Evolutionary conservation across 2,113 vertebrate species (phyloP), one percentile per base, ranked within the genome.

Genomic region (Maccullochella peelii): DNA sequence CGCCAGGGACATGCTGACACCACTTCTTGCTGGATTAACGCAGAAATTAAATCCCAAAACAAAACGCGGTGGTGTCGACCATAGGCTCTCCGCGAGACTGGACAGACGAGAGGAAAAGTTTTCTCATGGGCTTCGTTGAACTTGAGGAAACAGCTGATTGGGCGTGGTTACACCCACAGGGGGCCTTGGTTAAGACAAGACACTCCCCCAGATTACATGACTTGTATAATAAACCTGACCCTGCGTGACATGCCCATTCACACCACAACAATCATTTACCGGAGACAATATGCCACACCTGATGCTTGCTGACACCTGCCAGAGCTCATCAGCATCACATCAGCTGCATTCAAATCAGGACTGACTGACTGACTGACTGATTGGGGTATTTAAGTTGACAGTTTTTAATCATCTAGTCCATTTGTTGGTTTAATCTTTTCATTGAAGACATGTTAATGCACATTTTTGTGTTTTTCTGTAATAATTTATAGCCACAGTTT

Each of bases 1-100:
- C 54, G 91, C 42, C 71, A 96, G 55, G 59, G 95, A 95, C 97
- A 97, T 96, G 55, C 62, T 80, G 85, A 50, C 82, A 0, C 20
- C 71, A 23, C 67, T 25, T 49, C 71, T 63, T 61, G 40, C 44
- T 54, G 71, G 72, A 62, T 68, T 23, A 47, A 49, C 7, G 0
- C 11, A 44, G 0, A 36, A 74, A 14, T 11, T 8, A 73, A n/a
- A 23, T 11, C 30, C n/a, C 20, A 10, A 6, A 49, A 72, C n/a
- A 38, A 50, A 73, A 25, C 47, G 12, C 21, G 2, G 4, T 3
- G 14, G 63, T 2, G 18, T 20, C 54, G 0, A 65, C 6, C 62
- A 40, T 12, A 23, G 2, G 52, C 0, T 66, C 75, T 36, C n/a
- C 7, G 23, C 14, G 9, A 40, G 15, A 66, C 49, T 61, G 73